A percentile compares a stretch with the other conserved stretches of the same genome.
Evolutionary conservation across 2,113 vertebrate genomes (phyloP).

Genomic region (Chionis minor): DNA sequence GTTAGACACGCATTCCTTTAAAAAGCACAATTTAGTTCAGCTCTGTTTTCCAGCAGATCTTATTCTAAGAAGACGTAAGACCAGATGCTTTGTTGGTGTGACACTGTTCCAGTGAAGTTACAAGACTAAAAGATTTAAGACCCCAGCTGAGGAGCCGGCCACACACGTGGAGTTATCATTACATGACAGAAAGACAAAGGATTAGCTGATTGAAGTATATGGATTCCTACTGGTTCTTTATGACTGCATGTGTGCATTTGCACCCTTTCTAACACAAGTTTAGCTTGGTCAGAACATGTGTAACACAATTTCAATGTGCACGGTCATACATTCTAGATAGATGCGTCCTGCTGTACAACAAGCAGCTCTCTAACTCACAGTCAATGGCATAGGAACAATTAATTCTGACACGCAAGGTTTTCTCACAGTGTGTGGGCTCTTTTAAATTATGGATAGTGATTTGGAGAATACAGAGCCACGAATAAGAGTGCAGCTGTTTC

Average conservation of each 20-base stretch:
- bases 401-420: slow-evolving; percentile 49
- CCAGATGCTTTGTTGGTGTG: neutral
- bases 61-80: neutral
- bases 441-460: slow-evolving; percentile 45
- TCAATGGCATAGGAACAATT: slow-evolving; percentile 46
- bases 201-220: neutral
- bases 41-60: neutral
- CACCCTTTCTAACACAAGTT: neutral
- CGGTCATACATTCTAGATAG: neutral
- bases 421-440: slow-evolving; percentile 18
- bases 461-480: slow-evolving; percentile 8
- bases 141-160: neutral
- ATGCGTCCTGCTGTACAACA: neutral
- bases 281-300: neutral
- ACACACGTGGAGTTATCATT: neutral
- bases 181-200: neutral
- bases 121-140: neutral
- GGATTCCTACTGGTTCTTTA: neutral
- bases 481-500: slow-evolving; percentile 11
- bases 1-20: neutral
- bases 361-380: neutral
- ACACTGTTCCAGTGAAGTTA: neutral
- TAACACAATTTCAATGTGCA: neutral
- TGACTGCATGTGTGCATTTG: neutral
- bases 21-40: neutral